These are phyloP conservation scores for Norana najaformis DNA, from an alignment of 2,888 invertebrate genomes.

Conservation along the genomic window DNA sequence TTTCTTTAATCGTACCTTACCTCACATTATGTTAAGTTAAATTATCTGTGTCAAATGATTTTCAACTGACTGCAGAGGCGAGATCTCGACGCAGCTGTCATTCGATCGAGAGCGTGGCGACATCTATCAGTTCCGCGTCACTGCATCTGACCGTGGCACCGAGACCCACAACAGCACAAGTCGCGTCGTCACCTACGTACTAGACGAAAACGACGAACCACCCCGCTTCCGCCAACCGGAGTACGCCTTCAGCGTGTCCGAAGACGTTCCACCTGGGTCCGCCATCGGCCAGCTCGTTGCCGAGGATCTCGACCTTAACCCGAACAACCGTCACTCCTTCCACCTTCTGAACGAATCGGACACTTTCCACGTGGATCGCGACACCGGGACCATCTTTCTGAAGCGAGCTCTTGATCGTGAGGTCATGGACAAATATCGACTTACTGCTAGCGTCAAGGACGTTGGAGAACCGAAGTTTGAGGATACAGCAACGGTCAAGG, in stretches of 20 bases:
- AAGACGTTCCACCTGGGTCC: slow-evolving; percentile 38
- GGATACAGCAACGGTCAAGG: slow-evolving; percentile 45
- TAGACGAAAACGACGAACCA: slow-evolving; percentile 54
- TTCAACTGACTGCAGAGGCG: slow-evolving; percentile 27
- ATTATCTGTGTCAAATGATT: too few relatives aligned
- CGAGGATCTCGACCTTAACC: slow-evolving; percentile 37
- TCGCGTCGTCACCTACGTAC: slow-evolving; percentile 48
- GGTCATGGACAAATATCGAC: slow-evolving; percentile 28
- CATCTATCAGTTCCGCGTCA: slow-evolving; percentile 47
- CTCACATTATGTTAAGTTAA: not conserved
- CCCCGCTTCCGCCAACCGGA: slow-evolving; percentile 46
- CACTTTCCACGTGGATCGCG: slow-evolving; percentile 55
- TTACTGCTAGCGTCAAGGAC: slow-evolving; percentile 41
- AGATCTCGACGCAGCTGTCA: slow-evolving; percentile 29
- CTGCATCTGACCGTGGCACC: slow-evolving; percentile 52
- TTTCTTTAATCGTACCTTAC: too few relatives aligned
- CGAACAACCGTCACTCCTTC: slow-evolving; percentile 35
- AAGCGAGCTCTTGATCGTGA: slow-evolving; percentile 77
- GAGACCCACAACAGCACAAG: slow-evolving; percentile 48
- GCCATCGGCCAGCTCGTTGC: slow-evolving; percentile 40
- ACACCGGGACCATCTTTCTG: slow-evolving; percentile 61
- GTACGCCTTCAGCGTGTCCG: slow-evolving; percentile 40
- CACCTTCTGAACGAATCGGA: slow-evolving; percentile 39
- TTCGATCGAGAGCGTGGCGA: slow-evolving; percentile 44
- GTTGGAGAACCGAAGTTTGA: slow-evolving; percentile 38